Conservation (phyloP, 2,888 invertebrate genomes). For the Cephus runcator region DNA sequence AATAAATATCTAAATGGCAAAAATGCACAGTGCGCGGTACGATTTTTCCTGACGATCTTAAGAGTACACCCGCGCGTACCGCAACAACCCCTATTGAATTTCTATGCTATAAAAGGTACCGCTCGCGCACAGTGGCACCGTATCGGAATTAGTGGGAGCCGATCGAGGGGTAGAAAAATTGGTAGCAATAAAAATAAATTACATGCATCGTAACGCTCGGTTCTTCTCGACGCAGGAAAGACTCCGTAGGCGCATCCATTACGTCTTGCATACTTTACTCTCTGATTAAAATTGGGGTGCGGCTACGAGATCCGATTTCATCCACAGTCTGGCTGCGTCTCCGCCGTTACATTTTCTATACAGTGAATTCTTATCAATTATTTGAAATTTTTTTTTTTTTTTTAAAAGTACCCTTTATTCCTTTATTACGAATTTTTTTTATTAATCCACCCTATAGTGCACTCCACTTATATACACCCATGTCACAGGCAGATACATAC, state of each 20-base stretch:
- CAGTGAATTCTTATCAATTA: neutral
- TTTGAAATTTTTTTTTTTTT: neutral
- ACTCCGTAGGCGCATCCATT: constrained; percentile 56
- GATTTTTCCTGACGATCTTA: neutral
- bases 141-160: constrained; percentile 60
- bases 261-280: constrained; percentile 61
- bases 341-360: neutral
- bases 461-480: neutral
- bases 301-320: constrained; percentile 20
- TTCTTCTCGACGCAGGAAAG: constrained; percentile 41
- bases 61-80: neutral
- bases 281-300: constrained; percentile 66
- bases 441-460: neutral
- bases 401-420: neutral
- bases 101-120: neutral
- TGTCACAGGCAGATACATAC: neutral
- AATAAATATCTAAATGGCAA: neutral
- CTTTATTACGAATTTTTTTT: neutral
- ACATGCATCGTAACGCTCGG: constrained; percentile 65
- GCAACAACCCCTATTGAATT: neutral
- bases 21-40: neutral
- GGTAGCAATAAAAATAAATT: constrained; percentile 66
- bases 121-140: neutral
- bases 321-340: constrained; percentile 7
- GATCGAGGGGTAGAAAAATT: constrained; percentile 65